Percentiles rank a stretch among this genome's conserved stretches.
phyloP scores from a whole-genome alignment of 2,113 vertebrate genomes.

The Pyxicephalus adspersus region DNA sequence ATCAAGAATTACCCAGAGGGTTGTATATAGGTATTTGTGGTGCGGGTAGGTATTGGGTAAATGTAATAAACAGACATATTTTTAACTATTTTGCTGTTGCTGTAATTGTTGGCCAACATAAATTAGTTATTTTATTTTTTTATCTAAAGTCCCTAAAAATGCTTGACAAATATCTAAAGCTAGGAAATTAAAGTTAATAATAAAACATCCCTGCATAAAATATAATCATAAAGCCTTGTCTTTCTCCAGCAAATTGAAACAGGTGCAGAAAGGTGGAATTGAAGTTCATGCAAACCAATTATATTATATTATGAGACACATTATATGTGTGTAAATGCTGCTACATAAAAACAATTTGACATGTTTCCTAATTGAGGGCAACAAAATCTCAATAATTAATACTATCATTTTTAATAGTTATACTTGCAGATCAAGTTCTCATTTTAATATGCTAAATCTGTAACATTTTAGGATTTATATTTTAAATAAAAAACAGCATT shows the following conservation, averaged over 20 bases:
- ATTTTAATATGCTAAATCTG: not conserved
- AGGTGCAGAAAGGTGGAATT: constrained; percentile 49
- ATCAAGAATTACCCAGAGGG: no score
- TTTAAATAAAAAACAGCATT: not conserved
- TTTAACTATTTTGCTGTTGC: no score
- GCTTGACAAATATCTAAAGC: constrained; percentile 12
- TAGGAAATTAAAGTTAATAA: constrained; percentile 43
- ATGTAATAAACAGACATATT: no score
- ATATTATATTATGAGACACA: constrained; percentile 22
- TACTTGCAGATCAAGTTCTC: not conserved
- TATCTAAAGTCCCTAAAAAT: constrained; percentile 32
- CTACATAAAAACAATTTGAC: constrained; percentile 44
- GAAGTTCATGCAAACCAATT: constrained; percentile 46
- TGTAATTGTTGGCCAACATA: no score
- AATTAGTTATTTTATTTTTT: not conserved
- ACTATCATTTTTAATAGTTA: not conserved
- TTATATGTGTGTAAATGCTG: constrained; percentile 22
- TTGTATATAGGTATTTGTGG: no score
- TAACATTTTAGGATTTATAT: not conserved
- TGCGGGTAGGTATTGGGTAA: no score
- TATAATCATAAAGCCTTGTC: not conserved
- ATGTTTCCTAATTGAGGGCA: constrained; percentile 20
- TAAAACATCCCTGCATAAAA: constrained; percentile 46
- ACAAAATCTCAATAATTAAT: constrained; percentile 40
- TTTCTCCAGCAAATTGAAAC: constrained; percentile 31